These are phyloP conservation scores for Drosophila sp. DNA, from an alignment of 1,140 invertebrate species.

Conservation along the genomic window DNA sequence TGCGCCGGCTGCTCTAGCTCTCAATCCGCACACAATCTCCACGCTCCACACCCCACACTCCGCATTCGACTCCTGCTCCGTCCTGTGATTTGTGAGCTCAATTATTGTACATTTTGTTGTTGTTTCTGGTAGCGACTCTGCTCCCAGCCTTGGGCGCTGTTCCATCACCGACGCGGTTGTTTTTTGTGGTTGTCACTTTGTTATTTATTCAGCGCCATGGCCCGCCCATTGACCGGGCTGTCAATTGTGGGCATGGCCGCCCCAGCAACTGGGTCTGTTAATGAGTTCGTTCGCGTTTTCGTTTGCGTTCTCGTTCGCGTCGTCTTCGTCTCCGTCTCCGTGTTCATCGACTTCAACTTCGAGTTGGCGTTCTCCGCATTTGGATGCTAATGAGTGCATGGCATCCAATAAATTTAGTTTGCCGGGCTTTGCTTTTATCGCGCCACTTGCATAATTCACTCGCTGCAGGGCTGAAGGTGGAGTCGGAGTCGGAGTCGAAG, in stretches of 20 bases:
- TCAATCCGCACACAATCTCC: constrained; percentile 34
- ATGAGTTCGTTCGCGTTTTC: constrained; percentile 73
- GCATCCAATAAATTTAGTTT: constrained; percentile 83
- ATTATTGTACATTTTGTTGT: constrained; percentile 75
- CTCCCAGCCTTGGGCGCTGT: constrained; percentile 5
- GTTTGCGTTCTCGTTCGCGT: constrained; percentile 41
- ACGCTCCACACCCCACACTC: constrained; percentile 30
- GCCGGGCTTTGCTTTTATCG: constrained; percentile 79
- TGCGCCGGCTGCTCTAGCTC: constrained; percentile 51
- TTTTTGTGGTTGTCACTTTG: constrained; percentile 83
- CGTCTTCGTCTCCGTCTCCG: constrained; percentile 19
- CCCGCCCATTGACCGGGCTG: constrained; percentile 59
- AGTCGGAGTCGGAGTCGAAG: background rate
- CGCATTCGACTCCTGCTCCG: constrained; percentile 45
- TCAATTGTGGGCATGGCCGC: constrained; percentile 27
- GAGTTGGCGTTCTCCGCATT: constrained; percentile 59
- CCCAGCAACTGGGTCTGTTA: constrained; percentile 51
- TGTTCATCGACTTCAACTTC: constrained; percentile 36
- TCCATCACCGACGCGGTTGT: constrained; percentile 70
- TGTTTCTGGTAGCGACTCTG: constrained; percentile 17
- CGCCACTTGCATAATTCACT: constrained; percentile 79
- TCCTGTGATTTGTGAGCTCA: constrained; percentile 79
- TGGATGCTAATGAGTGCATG: constrained; percentile 82
- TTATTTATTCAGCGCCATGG: constrained; percentile 81
- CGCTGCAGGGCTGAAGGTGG: constrained; percentile 43